phyloP scores from a whole-genome alignment of 2,113 vertebrate genomes.

The Nothobranchius furzeri region DNA sequence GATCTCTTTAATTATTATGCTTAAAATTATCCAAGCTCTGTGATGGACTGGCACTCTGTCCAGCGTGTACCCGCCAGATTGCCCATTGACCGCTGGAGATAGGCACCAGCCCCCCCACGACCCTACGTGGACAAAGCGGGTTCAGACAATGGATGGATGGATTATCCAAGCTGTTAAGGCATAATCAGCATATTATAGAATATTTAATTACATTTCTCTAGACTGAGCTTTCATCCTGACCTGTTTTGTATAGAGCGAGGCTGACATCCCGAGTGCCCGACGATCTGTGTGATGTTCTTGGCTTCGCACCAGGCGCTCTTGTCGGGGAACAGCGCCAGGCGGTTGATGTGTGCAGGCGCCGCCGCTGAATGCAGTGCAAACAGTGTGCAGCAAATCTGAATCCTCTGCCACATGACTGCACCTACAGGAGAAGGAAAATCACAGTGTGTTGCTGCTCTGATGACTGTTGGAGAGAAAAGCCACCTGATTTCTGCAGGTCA shows the following conservation, averaged over 20 bases:
- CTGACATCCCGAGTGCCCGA: slow-evolving; percentile 96
- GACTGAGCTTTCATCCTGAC: slow-evolving; percentile 74
- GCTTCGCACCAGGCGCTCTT: slow-evolving; percentile 99
- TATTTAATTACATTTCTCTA: no score
- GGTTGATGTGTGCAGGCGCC: slow-evolving; percentile 93
- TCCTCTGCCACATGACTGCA: slow-evolving; percentile 80
- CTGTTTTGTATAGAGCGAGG: slow-evolving; percentile 98
- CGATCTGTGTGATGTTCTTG: slow-evolving; percentile 99
- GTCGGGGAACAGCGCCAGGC: slow-evolving; percentile 96
- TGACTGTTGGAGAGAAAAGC: slow-evolving; percentile 15
- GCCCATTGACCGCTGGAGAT: no score
- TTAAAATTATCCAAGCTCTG: no score
- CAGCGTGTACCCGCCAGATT: no score
- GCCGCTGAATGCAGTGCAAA: slow-evolving; percentile 85
- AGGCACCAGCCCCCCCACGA: no score
- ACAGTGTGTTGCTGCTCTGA: slow-evolving; percentile 34
- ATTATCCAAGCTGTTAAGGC: no score
- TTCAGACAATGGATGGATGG: no score
- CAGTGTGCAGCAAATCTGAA: slow-evolving; percentile 79
- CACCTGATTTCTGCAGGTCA: slow-evolving; percentile 1
- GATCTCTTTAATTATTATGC: no score
- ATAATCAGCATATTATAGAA: no score
- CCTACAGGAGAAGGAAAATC: slow-evolving; percentile 69
- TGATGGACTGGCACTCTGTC: no score
- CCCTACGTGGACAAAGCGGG: no score